phyloP scores from a whole-genome alignment of 1,140 invertebrate species.

The Leucophenga varia region DNA sequence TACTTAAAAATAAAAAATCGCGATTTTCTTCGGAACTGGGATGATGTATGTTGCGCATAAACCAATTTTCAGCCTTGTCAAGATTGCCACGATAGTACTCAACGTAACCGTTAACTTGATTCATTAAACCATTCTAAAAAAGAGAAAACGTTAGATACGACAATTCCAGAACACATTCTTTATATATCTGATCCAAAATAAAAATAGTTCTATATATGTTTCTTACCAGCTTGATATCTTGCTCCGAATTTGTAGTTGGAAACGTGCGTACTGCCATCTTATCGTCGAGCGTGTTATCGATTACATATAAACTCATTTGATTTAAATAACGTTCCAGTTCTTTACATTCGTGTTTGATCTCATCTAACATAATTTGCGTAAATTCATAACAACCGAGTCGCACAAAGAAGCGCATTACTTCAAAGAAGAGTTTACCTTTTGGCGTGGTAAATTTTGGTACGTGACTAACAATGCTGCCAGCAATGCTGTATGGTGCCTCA shows the following conservation, averaged over 20 bases:
- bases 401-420: too few species aligned
- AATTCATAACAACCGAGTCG: slow-evolving; percentile 38
- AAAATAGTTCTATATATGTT: too few species aligned
- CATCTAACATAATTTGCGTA: slow-evolving; percentile 24
- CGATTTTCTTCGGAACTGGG: background rate
- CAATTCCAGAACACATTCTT: too few species aligned
- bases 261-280: slow-evolving; percentile 8
- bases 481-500: too few species aligned
- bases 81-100: slow-evolving; percentile 26
- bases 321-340: slow-evolving; percentile 32
- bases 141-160: too few species aligned
- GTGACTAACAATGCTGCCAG: too few species aligned
- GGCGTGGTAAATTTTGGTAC: too few species aligned
- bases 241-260: too few species aligned
- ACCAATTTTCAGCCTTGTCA: slow-evolving; percentile 16
- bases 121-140: slow-evolving; percentile 9
- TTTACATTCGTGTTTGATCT: slow-evolving; percentile 15
- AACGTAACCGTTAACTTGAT: slow-evolving; percentile 40
- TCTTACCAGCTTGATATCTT: too few species aligned
- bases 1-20: slow-evolving; percentile 20
- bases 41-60: slow-evolving; percentile 3
- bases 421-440: too few species aligned
- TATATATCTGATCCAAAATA: too few species aligned
- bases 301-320: slow-evolving; percentile 20
- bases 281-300: slow-evolving; percentile 17